phyloP scores from a whole-genome alignment of 2,113 vertebrate species.

The Boleophthalmus pectinirostris region DNA sequence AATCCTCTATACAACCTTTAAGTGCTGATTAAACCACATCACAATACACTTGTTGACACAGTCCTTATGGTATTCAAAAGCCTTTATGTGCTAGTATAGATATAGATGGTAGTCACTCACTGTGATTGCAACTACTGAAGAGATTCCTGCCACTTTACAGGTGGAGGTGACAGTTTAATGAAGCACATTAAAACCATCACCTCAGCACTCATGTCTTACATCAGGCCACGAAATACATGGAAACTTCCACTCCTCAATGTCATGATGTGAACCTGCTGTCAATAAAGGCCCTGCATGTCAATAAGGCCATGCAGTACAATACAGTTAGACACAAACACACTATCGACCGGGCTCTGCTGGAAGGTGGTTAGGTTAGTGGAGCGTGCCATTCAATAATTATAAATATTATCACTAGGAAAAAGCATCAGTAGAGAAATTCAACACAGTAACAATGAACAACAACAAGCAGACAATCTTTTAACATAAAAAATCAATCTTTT shows the following conservation, averaged over 20 bases:
- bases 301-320: neutral
- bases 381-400: neutral
- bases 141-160: too few species aligned
- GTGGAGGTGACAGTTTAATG: too few species aligned
- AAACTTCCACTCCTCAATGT: neutral
- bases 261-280: neutral
- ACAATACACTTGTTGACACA: too few species aligned
- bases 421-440: neutral
- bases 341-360: neutral
- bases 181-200: neutral
- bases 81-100: too few species aligned
- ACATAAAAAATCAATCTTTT: too few species aligned
- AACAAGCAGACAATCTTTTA: neutral
- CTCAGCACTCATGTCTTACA: neutral
- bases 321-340: neutral
- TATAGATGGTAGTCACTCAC: too few species aligned
- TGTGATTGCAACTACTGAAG: too few species aligned
- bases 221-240: neutral
- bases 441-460: neutral
- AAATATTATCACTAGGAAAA: neutral
- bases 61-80: too few species aligned
- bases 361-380: neutral
- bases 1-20: too few species aligned
- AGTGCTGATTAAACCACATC: too few species aligned
- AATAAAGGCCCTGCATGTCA: neutral